Evolutionary conservation across 2,888 invertebrate species (phyloP).

Genomic region (Escarpia spicata): DNA sequence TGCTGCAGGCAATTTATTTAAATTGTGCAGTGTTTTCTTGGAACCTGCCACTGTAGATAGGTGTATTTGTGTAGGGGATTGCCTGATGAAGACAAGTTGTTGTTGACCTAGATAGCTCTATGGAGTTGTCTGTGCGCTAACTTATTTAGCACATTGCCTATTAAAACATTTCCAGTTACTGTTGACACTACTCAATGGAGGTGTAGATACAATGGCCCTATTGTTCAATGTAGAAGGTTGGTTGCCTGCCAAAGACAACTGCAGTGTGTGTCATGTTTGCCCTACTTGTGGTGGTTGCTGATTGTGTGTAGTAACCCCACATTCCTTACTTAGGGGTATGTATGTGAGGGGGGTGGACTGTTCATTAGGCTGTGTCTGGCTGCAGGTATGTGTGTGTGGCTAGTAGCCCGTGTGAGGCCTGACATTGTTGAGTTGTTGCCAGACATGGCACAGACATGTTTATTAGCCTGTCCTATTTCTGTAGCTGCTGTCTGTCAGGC

Average conservation of each 20-base stretch:
- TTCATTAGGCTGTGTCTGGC: not conserved
- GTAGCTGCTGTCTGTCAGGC: not conserved
- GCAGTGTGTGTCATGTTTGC: not conserved
- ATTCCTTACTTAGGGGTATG: not conserved
- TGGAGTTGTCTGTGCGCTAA: not conserved
- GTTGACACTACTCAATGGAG: not conserved
- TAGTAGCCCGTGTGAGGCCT: not conserved
- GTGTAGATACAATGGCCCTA: not conserved
- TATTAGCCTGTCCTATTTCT: constrained; percentile 4
- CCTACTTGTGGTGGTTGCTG: not conserved
- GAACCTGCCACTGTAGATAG: not conserved
- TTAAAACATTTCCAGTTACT: not conserved
- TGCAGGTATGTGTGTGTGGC: not conserved
- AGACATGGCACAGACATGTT: not conserved
- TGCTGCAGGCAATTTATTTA: not conserved
- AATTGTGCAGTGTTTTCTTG: not conserved
- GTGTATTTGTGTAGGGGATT: not conserved
- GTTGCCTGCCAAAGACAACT: not conserved
- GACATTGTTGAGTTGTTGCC: not conserved
- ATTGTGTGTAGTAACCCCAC: not conserved
- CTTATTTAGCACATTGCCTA: not conserved
- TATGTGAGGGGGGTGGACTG: not conserved
- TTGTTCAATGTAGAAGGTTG: not conserved
- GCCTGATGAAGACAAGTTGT: constrained; percentile 11
- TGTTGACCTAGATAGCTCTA: constrained; percentile 11